Percentiles rank a stretch among this genome's conserved stretches.
Conservation (phyloP, 2,113 vertebrate genomes). For the Furnarius figulus region DNA sequence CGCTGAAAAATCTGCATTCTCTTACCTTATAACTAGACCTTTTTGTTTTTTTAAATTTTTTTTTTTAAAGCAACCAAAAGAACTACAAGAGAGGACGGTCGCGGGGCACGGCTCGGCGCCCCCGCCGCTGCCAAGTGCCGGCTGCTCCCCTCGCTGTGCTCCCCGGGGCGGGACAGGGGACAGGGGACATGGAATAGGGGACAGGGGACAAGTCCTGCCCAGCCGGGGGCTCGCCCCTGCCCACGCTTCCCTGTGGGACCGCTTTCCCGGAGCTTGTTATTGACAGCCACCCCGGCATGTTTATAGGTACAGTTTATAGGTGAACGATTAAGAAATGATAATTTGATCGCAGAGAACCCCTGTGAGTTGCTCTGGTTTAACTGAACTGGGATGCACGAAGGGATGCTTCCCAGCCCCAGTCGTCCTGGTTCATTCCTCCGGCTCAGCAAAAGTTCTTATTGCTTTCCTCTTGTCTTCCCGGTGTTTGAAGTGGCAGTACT, state of each 20-base stretch:
- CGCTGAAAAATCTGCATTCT: not conserved
- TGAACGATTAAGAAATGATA: not conserved
- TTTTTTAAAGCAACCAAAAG: not conserved
- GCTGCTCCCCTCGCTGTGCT: constrained; percentile 46
- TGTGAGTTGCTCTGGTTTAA: not conserved
- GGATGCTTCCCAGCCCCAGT: not conserved
- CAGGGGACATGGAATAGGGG: no score
- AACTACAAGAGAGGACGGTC: not conserved
- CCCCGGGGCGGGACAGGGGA: not conserved
- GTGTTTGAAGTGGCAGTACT: not conserved
- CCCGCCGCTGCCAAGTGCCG: constrained; percentile 81
- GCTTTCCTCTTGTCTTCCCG: not conserved
- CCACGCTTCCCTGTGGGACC: accelerated
- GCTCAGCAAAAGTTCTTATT: not conserved
- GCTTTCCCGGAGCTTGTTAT: not conserved
- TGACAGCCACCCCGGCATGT: not conserved
- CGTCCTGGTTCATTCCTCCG: not conserved
- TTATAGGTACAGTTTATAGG: accelerated
- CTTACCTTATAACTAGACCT: constrained; percentile 71
- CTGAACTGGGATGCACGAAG: not conserved
- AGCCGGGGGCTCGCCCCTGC: not conserved
- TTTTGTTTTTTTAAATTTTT: not conserved
- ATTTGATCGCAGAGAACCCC: not conserved
- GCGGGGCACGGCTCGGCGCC: not conserved
- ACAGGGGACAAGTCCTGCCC: no score